phyloP scores from a whole-genome alignment of 2,888 invertebrate species.

The Aleiodes testaceus region DNA sequence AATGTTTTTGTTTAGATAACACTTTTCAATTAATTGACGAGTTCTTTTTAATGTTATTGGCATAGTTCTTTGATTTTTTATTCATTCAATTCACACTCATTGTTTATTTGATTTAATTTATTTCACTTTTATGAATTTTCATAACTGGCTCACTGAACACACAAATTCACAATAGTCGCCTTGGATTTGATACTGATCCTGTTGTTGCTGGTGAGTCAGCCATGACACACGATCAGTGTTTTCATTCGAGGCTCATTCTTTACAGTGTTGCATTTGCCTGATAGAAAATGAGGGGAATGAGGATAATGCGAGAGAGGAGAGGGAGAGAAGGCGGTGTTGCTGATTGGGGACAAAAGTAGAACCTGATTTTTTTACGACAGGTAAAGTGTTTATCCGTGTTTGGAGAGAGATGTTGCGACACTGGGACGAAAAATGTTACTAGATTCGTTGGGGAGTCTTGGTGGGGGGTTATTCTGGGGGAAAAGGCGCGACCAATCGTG shows the following conservation, averaged over 20 bases:
- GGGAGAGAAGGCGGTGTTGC: conserved; percentile 24
- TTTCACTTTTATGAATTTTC: not conserved
- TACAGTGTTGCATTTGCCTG: conserved; percentile 19
- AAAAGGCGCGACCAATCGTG: too few species aligned
- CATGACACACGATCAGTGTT: conserved; percentile 61
- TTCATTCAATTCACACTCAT: not conserved
- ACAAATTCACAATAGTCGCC: conserved; percentile 1
- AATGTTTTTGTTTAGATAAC: too few species aligned
- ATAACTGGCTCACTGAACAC: conserved; percentile 7
- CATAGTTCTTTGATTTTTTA: not conserved
- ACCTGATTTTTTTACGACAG: not conserved
- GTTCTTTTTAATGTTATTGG: too few species aligned
- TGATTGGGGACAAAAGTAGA: not conserved
- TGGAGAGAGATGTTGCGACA: not conserved
- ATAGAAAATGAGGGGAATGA: too few species aligned
- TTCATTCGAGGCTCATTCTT: conserved; percentile 35
- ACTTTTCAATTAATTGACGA: too few species aligned
- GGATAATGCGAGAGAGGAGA: too few species aligned
- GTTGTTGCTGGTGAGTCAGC: conserved; percentile 63
- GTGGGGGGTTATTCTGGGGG: too few species aligned
- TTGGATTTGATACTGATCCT: conserved; percentile 25
- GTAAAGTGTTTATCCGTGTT: not conserved
- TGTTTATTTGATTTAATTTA: not conserved
- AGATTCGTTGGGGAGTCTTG: too few species aligned
- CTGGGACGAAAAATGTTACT: not conserved